A percentile compares a stretch with the other conserved stretches of the same genome.
Conservation (phyloP, 2,888 invertebrate genomes). For the Dusona sp. region DNA sequence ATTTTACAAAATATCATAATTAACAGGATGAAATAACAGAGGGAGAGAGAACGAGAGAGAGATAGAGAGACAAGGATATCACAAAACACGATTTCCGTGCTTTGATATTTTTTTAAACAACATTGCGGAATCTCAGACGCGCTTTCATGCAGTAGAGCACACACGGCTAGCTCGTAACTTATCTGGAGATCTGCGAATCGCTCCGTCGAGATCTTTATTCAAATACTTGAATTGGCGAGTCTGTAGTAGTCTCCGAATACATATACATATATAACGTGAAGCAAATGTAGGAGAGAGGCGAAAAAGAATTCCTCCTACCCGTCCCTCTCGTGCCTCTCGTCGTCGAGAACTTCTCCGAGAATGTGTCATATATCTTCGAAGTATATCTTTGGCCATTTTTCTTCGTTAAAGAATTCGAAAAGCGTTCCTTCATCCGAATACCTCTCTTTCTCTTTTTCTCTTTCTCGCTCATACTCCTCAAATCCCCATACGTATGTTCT, state of each 20-base stretch:
- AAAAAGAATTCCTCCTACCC: conserved; percentile 22
- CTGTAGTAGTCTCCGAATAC: neutral
- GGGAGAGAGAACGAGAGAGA: neutral
- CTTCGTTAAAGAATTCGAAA: conserved; percentile 67
- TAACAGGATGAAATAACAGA: neutral
- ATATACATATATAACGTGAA: neutral
- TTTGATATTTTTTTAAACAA: conserved; percentile 9
- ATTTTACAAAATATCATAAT: no score
- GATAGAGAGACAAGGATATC: neutral
- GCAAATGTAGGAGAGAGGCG: neutral
- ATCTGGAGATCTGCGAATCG: conserved; percentile 56
- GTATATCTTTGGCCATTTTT: conserved; percentile 66
- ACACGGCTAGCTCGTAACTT: conserved; percentile 41
- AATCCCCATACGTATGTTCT: neutral
- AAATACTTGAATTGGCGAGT: conserved; percentile 52
- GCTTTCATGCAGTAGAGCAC: conserved; percentile 29
- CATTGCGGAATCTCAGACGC: conserved; percentile 1
- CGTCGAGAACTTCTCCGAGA: conserved; percentile 52
- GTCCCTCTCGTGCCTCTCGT: neutral
- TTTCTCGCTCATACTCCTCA: neutral
- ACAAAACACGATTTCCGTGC: conserved; percentile 1
- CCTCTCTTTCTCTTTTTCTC: neutral
- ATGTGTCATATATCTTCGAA: conserved; percentile 64
- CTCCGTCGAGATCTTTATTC: conserved; percentile 63
- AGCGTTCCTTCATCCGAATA: conserved; percentile 31